A percentile compares a stretch with the other conserved stretches of the same genome.
Evolutionary conservation across 2,113 vertebrate genomes (phyloP).

Genomic region (Pachycephala philippinensis): DNA sequence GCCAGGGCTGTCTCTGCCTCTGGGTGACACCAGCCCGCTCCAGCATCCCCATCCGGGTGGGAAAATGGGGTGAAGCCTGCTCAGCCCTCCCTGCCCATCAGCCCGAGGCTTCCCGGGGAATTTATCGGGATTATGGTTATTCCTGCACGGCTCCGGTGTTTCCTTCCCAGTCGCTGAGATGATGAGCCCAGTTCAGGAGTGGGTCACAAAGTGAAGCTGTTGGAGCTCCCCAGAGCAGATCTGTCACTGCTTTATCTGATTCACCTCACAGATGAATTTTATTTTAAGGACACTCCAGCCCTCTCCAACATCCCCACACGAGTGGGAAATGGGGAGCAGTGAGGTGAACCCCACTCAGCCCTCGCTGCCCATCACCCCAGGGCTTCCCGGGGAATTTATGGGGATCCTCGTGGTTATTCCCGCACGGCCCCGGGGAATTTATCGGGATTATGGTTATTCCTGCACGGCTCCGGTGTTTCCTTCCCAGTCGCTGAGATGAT

Average conservation of each 20-base stretch:
- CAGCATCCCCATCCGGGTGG: background rate
- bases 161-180: background rate
- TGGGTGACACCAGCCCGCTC: background rate
- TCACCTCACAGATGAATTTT: background rate
- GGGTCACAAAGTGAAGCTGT: too few relatives aligned
- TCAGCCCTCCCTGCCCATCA: background rate
- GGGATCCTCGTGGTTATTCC: too few relatives aligned
- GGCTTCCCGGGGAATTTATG: too few relatives aligned
- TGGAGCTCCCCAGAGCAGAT: background rate
- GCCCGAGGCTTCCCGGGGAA: background rate
- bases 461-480: too few relatives aligned
- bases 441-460: too few relatives aligned
- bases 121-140: accelerated
- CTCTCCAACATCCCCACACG: too few relatives aligned
- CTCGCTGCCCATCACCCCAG: too few relatives aligned
- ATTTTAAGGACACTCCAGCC: background rate
- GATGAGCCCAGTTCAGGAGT: background rate
- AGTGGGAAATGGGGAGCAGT: too few relatives aligned
- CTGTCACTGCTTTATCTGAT: background rate
- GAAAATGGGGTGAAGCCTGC: background rate
- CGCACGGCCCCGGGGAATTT: too few relatives aligned
- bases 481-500: too few relatives aligned
- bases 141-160: background rate
- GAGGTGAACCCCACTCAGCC: too few relatives aligned
- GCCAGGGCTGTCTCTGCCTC: background rate